phyloP scores from a whole-genome alignment of 2,888 invertebrate species.

The Lepidonotus clava region DNA sequence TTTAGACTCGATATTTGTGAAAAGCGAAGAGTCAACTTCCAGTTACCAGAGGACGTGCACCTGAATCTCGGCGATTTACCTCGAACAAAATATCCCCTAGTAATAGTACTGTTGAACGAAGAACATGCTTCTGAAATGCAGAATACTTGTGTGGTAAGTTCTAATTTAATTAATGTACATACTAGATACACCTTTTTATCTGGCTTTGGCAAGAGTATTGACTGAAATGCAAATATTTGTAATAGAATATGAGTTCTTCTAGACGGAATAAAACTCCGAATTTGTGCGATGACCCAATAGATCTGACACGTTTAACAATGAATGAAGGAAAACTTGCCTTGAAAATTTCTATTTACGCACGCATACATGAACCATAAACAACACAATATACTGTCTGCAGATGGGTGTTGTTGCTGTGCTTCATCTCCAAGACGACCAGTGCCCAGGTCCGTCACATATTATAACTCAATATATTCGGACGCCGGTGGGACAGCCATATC shows the following conservation, averaged over 20 bases:
- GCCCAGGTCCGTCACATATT: constrained; percentile 89
- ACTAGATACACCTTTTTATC: not conserved
- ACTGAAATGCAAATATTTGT: too few relatives aligned
- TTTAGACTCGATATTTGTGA: not conserved
- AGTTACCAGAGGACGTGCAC: not conserved
- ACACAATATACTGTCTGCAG: constrained; percentile 81
- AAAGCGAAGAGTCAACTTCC: not conserved
- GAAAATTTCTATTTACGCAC: too few relatives aligned
- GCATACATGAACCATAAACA: not conserved
- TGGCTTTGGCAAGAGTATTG: too few relatives aligned
- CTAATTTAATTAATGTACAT: not conserved
- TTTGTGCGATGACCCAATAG: too few relatives aligned
- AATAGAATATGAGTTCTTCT: too few relatives aligned
- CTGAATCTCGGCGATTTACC: constrained; percentile 67
- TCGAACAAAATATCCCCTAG: constrained; percentile 68
- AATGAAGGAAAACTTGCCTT: too few relatives aligned
- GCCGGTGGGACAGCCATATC: constrained; percentile 90
- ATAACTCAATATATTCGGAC: constrained; percentile 92
- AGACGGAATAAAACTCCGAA: too few relatives aligned
- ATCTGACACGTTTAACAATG: too few relatives aligned
- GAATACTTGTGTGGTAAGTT: constrained; percentile 29
- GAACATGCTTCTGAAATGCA: not conserved
- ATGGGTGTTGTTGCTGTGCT: constrained; percentile 90
- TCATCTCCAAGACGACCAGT: constrained; percentile 90
- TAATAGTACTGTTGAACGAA: constrained; percentile 62